phyloP scores from a whole-genome alignment of 2,113 vertebrate species.

The Chloropsis hardwickii region DNA sequence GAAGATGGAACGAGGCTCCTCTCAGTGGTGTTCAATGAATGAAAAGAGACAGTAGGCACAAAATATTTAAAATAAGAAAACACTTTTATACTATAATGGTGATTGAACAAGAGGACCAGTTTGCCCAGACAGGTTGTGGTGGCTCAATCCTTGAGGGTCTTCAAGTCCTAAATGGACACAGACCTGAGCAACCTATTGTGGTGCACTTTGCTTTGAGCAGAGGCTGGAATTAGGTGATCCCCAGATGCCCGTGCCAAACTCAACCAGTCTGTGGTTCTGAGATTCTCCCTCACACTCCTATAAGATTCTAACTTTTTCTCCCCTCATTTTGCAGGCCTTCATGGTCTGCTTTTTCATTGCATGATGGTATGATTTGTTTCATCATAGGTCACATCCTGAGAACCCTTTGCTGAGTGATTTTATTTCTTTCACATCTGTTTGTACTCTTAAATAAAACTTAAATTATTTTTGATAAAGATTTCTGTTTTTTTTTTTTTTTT shows the following conservation, averaged over 20 bases:
- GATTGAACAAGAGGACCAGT: background rate
- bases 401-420: background rate
- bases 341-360: background rate
- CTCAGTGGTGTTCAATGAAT: background rate
- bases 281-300: background rate
- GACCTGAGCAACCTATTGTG: background rate
- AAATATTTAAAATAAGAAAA: background rate
- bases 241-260: background rate
- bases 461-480: background rate
- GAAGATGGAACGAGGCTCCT: background rate
- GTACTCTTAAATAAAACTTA: background rate
- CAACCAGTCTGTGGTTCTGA: background rate
- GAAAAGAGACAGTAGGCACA: background rate
- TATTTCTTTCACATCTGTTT: background rate
- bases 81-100: background rate
- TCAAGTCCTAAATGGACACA: background rate
- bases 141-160: background rate
- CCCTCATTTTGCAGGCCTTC: background rate
- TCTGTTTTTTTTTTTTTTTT: background rate
- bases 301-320: background rate
- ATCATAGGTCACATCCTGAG: background rate
- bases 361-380: background rate
- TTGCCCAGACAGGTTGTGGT: background rate
- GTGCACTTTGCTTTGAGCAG: background rate
- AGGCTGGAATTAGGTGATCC: background rate